phyloP scores from a whole-genome alignment of 2,888 invertebrate species.

The Holacanthella duospinosa region DNA sequence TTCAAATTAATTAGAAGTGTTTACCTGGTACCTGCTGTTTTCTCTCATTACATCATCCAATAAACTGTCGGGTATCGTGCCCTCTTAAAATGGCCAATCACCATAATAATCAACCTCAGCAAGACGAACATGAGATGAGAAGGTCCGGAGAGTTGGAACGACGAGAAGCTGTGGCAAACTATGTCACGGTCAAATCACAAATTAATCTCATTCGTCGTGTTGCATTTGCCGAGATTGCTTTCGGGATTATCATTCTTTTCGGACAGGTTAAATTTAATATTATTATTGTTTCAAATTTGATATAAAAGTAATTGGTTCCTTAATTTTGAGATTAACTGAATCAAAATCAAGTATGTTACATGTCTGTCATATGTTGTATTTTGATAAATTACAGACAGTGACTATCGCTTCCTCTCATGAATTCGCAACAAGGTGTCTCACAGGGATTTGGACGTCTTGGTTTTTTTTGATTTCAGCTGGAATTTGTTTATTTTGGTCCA shows the following conservation, averaged over 20 bases:
- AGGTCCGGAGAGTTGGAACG: too few relatives aligned
- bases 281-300: not conserved
- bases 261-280: slow-evolving; percentile 28
- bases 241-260: slow-evolving; percentile 29
- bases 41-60: too few relatives aligned
- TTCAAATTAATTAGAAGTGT: too few relatives aligned
- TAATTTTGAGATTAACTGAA: not conserved
- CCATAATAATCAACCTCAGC: too few relatives aligned
- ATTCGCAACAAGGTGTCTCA: slow-evolving; percentile 33
- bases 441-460: slow-evolving; percentile 37
- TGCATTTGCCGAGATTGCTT: slow-evolving; percentile 24
- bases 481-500: slow-evolving; percentile 34
- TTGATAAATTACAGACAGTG: slow-evolving; percentile 21
- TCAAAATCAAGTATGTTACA: too few relatives aligned
- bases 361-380: not conserved
- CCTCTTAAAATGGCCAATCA: too few relatives aligned
- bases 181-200: slow-evolving; percentile 26
- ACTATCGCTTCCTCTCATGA: slow-evolving; percentile 35
- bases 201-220: slow-evolving; percentile 28
- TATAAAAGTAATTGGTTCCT: not conserved
- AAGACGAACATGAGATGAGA: too few relatives aligned
- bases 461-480: slow-evolving; percentile 36
- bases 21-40: too few relatives aligned
- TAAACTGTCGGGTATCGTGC: too few relatives aligned
- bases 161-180: not conserved